Conservation (phyloP, 2,797 vertebrate genomes). For the Gadopsis marmoratus region DNA sequence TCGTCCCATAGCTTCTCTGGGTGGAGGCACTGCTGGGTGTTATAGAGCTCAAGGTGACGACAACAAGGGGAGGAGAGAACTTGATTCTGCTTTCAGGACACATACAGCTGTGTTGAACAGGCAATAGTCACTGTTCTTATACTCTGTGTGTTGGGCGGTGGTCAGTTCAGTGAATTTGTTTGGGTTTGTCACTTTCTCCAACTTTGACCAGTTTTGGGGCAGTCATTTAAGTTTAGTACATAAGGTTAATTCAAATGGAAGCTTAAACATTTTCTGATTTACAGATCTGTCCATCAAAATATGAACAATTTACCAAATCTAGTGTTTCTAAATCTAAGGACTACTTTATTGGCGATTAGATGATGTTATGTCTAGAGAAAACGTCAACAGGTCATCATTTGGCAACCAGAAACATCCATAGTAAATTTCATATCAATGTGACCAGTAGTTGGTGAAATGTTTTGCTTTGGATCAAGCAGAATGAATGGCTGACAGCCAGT, state of each 20-base stretch:
- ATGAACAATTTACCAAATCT: background rate
- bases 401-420: background rate
- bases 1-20: slow-evolving; percentile 68
- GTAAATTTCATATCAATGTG: background rate
- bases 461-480: background rate
- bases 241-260: background rate
- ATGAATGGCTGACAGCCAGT: background rate
- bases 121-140: background rate
- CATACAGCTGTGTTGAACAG: background rate
- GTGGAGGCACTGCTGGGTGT: slow-evolving; percentile 66
- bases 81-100: slow-evolving; percentile 5
- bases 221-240: background rate
- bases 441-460: background rate
- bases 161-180: background rate
- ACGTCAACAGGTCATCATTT: background rate
- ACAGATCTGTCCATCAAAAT: background rate
- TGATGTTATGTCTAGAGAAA: background rate
- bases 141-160: background rate
- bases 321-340: background rate
- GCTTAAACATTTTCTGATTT: background rate
- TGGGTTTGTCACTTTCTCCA: background rate
- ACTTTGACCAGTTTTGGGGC: background rate
- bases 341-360: background rate
- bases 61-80: slow-evolving; percentile 24
- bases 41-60: slow-evolving; percentile 71